Conservation (phyloP, 2,113 vertebrate genomes). For the Ariopsis seemanni region DNA sequence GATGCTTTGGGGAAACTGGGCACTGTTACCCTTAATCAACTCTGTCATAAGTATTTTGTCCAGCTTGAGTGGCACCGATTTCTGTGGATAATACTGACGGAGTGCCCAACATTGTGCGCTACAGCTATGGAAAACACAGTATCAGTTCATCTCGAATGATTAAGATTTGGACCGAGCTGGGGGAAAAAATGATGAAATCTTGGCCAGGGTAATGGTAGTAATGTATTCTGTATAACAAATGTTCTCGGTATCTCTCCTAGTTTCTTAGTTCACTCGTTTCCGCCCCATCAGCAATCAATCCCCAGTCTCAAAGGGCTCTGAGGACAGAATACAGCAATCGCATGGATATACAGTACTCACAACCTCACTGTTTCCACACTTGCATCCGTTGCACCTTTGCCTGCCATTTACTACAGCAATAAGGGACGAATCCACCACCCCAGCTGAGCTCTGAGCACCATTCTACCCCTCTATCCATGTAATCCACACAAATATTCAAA, state of each 20-base stretch:
- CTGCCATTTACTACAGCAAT: slow-evolving; percentile 34
- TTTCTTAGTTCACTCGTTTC: background rate
- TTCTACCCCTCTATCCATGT: slow-evolving; percentile 52
- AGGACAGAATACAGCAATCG: background rate
- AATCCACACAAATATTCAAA: slow-evolving; percentile 61
- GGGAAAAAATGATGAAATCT: background rate
- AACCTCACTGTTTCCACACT: slow-evolving; percentile 33
- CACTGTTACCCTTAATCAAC: background rate
- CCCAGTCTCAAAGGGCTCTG: background rate
- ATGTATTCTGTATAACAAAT: background rate
- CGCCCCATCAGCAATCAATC: slow-evolving; percentile 26
- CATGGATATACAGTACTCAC: background rate
- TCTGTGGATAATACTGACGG: background rate
- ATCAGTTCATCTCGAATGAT: background rate
- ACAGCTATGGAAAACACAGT: background rate
- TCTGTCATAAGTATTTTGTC: background rate
- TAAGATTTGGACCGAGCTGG: background rate
- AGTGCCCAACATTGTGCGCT: background rate
- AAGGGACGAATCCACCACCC: slow-evolving; percentile 33
- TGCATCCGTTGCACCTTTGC: slow-evolving; percentile 6
- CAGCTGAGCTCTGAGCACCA: slow-evolving; percentile 28
- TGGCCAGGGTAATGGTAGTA: background rate
- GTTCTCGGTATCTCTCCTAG: background rate
- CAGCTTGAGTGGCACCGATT: background rate
- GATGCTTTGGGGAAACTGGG: background rate